Evolutionary conservation across 2,888 invertebrate genomes (phyloP), one percentile per base, ranked within the genome.

Genomic region (Aphodius sticticus): DNA sequence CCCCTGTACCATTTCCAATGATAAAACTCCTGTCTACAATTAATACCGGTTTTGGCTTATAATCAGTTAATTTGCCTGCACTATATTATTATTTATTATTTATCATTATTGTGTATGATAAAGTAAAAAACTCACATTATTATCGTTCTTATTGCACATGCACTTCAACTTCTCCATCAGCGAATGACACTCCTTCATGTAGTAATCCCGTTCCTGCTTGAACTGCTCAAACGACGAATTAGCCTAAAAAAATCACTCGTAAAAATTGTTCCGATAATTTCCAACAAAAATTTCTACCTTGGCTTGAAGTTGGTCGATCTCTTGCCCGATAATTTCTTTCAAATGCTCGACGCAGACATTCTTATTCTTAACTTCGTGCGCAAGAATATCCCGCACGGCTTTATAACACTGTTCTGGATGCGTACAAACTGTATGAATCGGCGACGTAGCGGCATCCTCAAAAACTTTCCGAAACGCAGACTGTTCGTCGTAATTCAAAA

Each of bases 121-220:
- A n/a, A n/a, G n/a, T n/a, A n/a, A n/a, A 74, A 36, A 16, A 74
- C 16, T 36, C n/a, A 76, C n/a, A 53, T 53, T 15, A 16, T 6
- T 35, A 9, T 77, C 35, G 6, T 16, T 72, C 35, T 77, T 77
- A 70, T 81, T 78, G 16, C 77, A 81, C 75, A 81, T 69, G 81
- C 86, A 88, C 78, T 85, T 86, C 71, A 87, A 84, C 81, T 90
- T 88, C 77, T 90, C 90, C 77, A 88, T 86, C 26, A 90, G 82
- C 81, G 87, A 88, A 53, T 88, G 88, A 82, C 89, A 91, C 83
- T 92, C 91, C 26, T 88, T 88, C 86, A 88, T 89, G 81, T 90
- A 91, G 85, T 89, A 90, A 83, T 92, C 91, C 74, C 91, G 89
- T 86, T 92, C 91, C 7, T 87, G 83, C 82, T 88, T 88, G n/a